Conservation (phyloP, 2,888 invertebrate species). For the Beris morrisii region DNA sequence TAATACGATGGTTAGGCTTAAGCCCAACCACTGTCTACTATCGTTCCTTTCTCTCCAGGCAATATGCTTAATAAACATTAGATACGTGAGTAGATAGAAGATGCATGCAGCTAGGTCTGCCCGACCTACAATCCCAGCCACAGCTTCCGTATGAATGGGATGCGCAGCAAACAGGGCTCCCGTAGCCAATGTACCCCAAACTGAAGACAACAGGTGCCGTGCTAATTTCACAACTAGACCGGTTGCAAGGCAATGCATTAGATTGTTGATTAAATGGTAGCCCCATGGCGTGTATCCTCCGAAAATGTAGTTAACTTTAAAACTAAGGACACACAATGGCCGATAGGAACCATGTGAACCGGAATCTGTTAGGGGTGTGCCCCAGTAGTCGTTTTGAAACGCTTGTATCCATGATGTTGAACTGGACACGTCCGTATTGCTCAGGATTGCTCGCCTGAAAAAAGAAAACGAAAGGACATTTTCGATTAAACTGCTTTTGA, state of each 20-base stretch:
- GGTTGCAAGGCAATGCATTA: slow-evolving; percentile 84
- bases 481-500: slow-evolving; percentile 9
- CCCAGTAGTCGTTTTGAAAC: slow-evolving; percentile 96
- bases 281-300: slow-evolving; percentile 79
- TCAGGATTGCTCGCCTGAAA: slow-evolving; percentile 91
- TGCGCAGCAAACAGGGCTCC: slow-evolving; percentile 91
- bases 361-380: slow-evolving; percentile 86
- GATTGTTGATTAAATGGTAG: slow-evolving; percentile 83
- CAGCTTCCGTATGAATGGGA: slow-evolving; percentile 96
- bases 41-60: slow-evolving; percentile 61
- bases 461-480: slow-evolving; percentile 43
- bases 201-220: slow-evolving; percentile 67
- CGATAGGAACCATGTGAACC: slow-evolving; percentile 98
- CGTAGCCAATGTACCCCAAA: slow-evolving; percentile 72
- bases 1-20: slow-evolving; percentile 64
- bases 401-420: slow-evolving; percentile 80
- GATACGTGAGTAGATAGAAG: slow-evolving; percentile 84
- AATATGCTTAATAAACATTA: slow-evolving; percentile 81
- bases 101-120: slow-evolving; percentile 92
- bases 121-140: slow-evolving; percentile 92
- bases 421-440: slow-evolving; percentile 89
- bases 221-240: slow-evolving; percentile 79
- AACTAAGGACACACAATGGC: slow-evolving; percentile 86
- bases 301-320: slow-evolving; percentile 79
- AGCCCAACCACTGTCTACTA: slow-evolving; percentile 61